Conservation (phyloP, 2,888 invertebrate species). For the Pterobdella sp. region DNA sequence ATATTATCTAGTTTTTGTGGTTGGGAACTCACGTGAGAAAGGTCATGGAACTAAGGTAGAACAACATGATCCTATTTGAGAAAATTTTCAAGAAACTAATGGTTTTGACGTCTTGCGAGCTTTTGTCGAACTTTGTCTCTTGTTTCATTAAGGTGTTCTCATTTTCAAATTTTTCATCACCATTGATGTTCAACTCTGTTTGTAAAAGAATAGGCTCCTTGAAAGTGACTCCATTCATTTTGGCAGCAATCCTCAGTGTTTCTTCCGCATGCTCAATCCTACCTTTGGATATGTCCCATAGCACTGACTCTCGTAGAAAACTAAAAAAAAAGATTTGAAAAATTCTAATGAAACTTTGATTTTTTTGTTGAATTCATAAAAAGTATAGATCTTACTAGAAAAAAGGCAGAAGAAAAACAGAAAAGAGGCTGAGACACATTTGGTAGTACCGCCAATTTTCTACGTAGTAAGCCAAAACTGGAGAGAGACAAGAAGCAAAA, state of each 20-base stretch:
- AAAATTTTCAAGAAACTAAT: too few relatives aligned
- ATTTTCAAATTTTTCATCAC: background rate
- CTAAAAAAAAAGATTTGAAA: background rate
- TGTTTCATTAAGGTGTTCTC: background rate
- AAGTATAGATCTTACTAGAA: background rate
- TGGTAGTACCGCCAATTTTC: background rate
- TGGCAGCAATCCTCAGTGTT: conserved; percentile 6
- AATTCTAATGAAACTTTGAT: background rate
- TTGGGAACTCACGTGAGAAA: too few relatives aligned
- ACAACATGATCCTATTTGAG: too few relatives aligned
- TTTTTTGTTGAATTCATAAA: background rate
- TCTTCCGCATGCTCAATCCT: background rate
- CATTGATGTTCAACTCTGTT: background rate
- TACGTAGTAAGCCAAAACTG: background rate
- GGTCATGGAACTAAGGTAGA: too few relatives aligned
- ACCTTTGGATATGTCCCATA: background rate
- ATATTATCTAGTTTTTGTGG: too few relatives aligned
- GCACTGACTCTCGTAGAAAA: background rate
- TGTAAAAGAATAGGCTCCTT: background rate
- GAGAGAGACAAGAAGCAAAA: background rate
- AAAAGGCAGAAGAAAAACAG: background rate
- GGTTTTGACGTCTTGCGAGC: too few relatives aligned
- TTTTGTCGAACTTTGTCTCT: background rate
- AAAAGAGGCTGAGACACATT: background rate
- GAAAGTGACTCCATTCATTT: conserved; percentile 6